These are phyloP conservation scores for Spilosoma lubricipeda DNA, from an alignment of 2,888 invertebrate genomes.

Conservation along the genomic window DNA sequence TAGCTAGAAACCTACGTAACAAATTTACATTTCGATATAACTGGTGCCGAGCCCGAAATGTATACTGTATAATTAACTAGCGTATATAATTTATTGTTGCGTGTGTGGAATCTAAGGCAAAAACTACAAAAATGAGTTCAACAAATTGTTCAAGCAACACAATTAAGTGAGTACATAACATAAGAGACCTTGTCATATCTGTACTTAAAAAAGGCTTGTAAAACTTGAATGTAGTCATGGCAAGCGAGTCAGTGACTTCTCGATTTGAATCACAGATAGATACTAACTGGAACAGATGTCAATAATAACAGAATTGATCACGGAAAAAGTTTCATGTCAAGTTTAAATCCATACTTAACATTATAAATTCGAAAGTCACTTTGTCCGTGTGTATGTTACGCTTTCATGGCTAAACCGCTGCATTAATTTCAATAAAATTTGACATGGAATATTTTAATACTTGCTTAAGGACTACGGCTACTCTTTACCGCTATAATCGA, in stretches of 20 bases:
- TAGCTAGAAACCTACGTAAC: conserved; percentile 25
- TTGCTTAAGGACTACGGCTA: no score
- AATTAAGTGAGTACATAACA: neutral
- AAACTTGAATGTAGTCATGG: conserved; percentile 44
- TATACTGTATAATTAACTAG: conserved; percentile 41
- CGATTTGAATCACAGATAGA: conserved; percentile 44
- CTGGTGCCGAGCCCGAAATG: conserved; percentile 33
- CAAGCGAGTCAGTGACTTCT: conserved; percentile 31
- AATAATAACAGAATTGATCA: conserved; percentile 29
- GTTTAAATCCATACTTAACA: conserved; percentile 8
- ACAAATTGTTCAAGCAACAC: conserved; percentile 38
- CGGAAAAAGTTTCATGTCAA: conserved; percentile 20
- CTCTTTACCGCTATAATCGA: no score
- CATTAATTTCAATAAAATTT: no score
- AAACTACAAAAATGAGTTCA: conserved; percentile 39
- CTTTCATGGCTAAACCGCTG: no score
- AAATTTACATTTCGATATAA: conserved; percentile 23
- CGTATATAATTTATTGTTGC: conserved; percentile 40
- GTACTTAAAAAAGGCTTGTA: conserved; percentile 32
- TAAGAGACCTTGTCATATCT: conserved; percentile 36
- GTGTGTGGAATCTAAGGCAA: conserved; percentile 30
- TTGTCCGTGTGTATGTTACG: no score
- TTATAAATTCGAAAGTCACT: no score
- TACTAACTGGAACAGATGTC: conserved; percentile 31
- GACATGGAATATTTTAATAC: no score